These are phyloP conservation scores for Alouatta palliata DNA, from an alignment of 2,113 vertebrate genomes.

Conservation along the genomic window DNA sequence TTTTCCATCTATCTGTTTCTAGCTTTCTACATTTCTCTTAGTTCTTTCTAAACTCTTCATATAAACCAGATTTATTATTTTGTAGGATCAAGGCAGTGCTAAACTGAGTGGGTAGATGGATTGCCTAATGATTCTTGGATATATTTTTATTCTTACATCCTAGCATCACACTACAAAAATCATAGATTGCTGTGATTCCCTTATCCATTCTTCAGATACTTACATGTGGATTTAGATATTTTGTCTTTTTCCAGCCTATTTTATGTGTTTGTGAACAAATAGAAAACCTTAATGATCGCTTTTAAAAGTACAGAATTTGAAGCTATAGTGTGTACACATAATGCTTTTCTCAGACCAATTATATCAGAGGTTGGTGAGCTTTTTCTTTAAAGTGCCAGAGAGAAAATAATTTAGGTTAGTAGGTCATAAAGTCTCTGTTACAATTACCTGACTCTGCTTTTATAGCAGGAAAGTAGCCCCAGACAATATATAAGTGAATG, in stretches of 20 bases:
- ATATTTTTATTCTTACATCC: neutral
- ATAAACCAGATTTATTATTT: neutral
- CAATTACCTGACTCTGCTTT: neutral
- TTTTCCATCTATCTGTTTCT: constrained; percentile 12
- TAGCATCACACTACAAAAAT: neutral
- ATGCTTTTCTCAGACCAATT: constrained; percentile 10
- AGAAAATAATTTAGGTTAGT: neutral
- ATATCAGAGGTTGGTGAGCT: neutral
- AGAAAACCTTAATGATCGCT: neutral
- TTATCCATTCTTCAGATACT: neutral
- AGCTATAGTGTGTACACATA: neutral
- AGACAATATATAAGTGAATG: neutral
- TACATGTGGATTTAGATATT: neutral
- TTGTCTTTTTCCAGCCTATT: neutral
- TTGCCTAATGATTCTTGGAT: neutral
- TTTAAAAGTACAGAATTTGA: neutral
- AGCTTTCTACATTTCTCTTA: neutral
- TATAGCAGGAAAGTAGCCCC: neutral
- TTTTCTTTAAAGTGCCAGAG: constrained; percentile 3
- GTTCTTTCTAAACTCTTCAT: constrained; percentile 37
- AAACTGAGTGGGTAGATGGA: neutral
- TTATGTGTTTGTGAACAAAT: neutral
- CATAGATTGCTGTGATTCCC: neutral
- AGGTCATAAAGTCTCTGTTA: neutral
- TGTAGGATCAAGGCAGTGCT: neutral